Evolutionary conservation across 2,797 vertebrate genomes (phyloP), one percentile per base, ranked within the genome.

Genomic region (Eospalax fontanierii): DNA sequence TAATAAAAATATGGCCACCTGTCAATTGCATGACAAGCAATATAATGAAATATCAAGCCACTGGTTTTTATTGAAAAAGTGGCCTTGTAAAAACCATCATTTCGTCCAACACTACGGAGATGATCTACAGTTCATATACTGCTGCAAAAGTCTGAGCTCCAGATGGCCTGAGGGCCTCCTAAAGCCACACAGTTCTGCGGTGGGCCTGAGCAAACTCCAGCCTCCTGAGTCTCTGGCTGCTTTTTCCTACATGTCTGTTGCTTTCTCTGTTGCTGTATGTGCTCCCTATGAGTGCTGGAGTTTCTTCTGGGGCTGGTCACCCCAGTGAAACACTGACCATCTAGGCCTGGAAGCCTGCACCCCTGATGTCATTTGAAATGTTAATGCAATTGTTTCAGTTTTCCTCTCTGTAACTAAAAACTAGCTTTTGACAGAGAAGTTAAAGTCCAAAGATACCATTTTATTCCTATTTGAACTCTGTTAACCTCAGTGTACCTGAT

Each of bases 1-100:
- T 54, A 68, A 65, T 76, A 84, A 90, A 57, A 95, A 79, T 46
- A 87, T 26, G 50, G 21, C n/a, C n/a, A 50, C 38, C 33, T 33
- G 38, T 61, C 74, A 75, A 46, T 68, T 11, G 84, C n/a, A 40
- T 79, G 71, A 71, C 7, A 83, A 73, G 33, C 28, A 65, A 76
- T 61, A 61, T 30, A 73, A 68, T 78, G 30, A 84, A 78, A 85
- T 4, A 30, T 63, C 86, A 88, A 84, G 16, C 85, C 50, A 74
- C 33, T 38, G 7, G 14, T 16, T 96, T 78, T 68, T 40, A 57
- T 40, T 84, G n/a, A 76, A 93, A 92, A 61, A 68, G 50, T 43
- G 89, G 24, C 33, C 90, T 89, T 86, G 59, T 43, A 63, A 73
- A 89, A 92, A 65, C 8, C 22, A 38, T 57, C 40, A 66, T 87